Conservation (phyloP, 2,888 invertebrate species). For the Anarsia innoxiella region DNA sequence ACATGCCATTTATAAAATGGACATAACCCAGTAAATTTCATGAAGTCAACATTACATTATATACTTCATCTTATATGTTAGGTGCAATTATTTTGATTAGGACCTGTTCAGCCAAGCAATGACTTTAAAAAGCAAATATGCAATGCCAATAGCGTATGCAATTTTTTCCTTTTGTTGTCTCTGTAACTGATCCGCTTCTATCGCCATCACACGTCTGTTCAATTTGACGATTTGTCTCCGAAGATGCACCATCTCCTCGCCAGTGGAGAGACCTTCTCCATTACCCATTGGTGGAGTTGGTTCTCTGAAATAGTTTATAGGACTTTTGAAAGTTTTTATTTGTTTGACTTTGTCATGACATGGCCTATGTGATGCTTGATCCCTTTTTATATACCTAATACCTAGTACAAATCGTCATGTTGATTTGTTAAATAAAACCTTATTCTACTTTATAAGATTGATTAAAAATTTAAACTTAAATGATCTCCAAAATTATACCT, state of each 20-base stretch:
- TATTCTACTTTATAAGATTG: too few species aligned
- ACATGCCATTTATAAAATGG: slow-evolving; percentile 31
- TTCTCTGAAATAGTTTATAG: slow-evolving; percentile 68
- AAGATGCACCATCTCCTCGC: slow-evolving; percentile 88
- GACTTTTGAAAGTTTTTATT: background rate
- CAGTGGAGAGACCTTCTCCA: slow-evolving; percentile 79
- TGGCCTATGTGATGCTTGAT: slow-evolving; percentile 2
- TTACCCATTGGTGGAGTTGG: slow-evolving; percentile 79
- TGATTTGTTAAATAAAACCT: too few species aligned
- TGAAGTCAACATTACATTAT: slow-evolving; percentile 50
- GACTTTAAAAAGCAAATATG: slow-evolving; percentile 90
- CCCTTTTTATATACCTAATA: too few species aligned
- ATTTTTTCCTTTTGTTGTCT: slow-evolving; percentile 91
- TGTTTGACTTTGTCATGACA: slow-evolving; percentile 1
- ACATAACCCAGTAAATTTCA: slow-evolving; percentile 38
- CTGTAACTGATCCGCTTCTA: slow-evolving; percentile 90
- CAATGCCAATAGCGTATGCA: slow-evolving; percentile 87
- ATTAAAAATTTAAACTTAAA: background rate
- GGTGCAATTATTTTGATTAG: slow-evolving; percentile 41
- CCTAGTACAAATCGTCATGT: too few species aligned
- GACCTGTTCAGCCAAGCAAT: slow-evolving; percentile 84
- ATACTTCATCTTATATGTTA: slow-evolving; percentile 55
- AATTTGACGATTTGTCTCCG: slow-evolving; percentile 90
- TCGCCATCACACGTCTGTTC: slow-evolving; percentile 88
- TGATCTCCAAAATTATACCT: slow-evolving; percentile 45